Evolutionary conservation across 2,797 vertebrate species (phyloP), one percentile per base, ranked within the genome.

Genomic region (Gobio occitaniae): DNA sequence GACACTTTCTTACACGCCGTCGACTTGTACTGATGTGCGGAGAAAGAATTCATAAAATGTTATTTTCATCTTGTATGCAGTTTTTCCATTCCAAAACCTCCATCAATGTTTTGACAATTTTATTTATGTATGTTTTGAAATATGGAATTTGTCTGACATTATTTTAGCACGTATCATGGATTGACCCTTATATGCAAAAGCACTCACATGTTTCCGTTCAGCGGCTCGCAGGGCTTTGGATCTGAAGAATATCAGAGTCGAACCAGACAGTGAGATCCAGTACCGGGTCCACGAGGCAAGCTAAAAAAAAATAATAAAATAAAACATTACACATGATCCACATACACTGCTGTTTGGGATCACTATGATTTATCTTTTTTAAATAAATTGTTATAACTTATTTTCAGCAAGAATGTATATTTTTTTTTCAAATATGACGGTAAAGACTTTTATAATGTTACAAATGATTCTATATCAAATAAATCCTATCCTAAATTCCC

Each of bases 231-330:
- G 94, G 13, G 97, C 95, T 93, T 98, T 99, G 29, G 97, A 96
- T 87, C 96, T 95, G 0, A 96, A 99, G 90, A 98, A 98, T 0
- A 96, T 94, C 84, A 99, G 95, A 11, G 95, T 96, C 66, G 97
- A 97, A 88, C 97, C 97, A 70, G 96, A 96, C 86, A 99, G 96
- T 13, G 90, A 93, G 88, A 98, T 96, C 97, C 97, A 99, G 87
- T 97, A 99, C 77, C 97, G 95, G 59, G 96, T 97, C 97, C 97
- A 99, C 0, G 97, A 97, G 0, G 97, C 95, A 79, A 99, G 93
- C 97, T 98, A 86, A 61, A 91, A 80, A 83, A 83, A 87, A 76
- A 25, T n/a, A 25, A 29, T 82, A 44, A 86, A 1, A 70, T n/a
- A 61, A 82, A 12, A 71, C 6, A 25, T n/a, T 0, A 7, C 13